phyloP scores from a whole-genome alignment of 2,888 invertebrate species.

The Synanthedon andrenaeformis region DNA sequence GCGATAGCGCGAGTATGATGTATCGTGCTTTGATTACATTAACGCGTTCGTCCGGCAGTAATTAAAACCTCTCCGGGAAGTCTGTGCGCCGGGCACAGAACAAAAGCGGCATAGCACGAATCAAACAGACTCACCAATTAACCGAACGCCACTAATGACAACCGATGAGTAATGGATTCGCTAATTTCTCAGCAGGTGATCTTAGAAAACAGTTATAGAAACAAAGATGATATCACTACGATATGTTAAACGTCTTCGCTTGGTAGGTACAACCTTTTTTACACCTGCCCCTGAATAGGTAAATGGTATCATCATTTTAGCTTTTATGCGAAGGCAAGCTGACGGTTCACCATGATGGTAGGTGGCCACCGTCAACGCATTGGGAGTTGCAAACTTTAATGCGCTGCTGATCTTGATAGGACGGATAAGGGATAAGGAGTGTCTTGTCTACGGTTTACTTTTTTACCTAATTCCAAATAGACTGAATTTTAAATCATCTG shows the following conservation, averaged over 20 bases:
- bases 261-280: slow-evolving; percentile 1
- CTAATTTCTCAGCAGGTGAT: slow-evolving; percentile 15
- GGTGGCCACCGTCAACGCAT: no score
- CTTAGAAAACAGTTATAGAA: neutral
- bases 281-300: no score
- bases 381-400: no score
- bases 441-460: no score
- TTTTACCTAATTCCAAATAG: no score
- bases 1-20: slow-evolving; percentile 65
- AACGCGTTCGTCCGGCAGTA: slow-evolving; percentile 54
- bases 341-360: no score
- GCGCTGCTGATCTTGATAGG: no score
- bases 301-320: no score
- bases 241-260: slow-evolving; percentile 1
- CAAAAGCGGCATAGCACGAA: slow-evolving; percentile 19
- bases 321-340: no score
- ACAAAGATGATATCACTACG: slow-evolving; percentile 1
- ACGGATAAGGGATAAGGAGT: no score
- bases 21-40: slow-evolving; percentile 69
- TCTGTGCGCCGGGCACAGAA: slow-evolving; percentile 24
- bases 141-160: slow-evolving; percentile 30
- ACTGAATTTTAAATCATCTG: no score
- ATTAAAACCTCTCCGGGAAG: slow-evolving; percentile 62
- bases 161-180: slow-evolving; percentile 32
- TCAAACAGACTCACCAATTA: slow-evolving; percentile 5